Percentiles rank a stretch among this genome's conserved stretches.
Conservation (phyloP, 2,797 vertebrate genomes). For the Alectoris magna region DNA sequence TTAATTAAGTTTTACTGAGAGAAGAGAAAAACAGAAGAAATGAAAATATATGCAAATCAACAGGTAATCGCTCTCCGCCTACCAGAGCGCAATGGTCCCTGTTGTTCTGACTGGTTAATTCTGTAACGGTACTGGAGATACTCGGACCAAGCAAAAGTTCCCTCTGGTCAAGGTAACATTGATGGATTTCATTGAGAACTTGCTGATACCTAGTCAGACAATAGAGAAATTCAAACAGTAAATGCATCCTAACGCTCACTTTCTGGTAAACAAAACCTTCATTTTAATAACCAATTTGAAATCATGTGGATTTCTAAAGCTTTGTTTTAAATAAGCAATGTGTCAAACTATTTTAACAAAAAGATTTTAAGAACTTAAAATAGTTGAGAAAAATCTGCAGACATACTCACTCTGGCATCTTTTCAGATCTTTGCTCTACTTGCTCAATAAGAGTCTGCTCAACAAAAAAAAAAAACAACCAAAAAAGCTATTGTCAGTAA, state of each 20-base stretch:
- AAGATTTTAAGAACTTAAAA: neutral
- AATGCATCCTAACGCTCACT: neutral
- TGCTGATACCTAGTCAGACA: slow-evolving; percentile 89
- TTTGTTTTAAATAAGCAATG: neutral
- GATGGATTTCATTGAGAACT: slow-evolving; percentile 93
- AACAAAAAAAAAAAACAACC: slow-evolving; percentile 8
- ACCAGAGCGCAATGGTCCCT: slow-evolving; percentile 99
- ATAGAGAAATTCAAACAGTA: neutral
- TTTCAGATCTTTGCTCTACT: slow-evolving; percentile 92
- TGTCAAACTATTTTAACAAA: neutral
- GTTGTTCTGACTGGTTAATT: slow-evolving; percentile 94
- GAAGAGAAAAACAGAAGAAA: neutral
- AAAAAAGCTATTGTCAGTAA: neutral
- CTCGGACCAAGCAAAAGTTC: slow-evolving; percentile 92
- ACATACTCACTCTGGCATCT: slow-evolving; percentile 93
- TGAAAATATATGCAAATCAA: neutral
- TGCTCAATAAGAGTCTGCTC: slow-evolving; percentile 94
- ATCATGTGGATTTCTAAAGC: neutral
- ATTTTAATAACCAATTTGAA: neutral
- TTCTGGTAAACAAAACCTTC: neutral
- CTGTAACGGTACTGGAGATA: slow-evolving; percentile 94
- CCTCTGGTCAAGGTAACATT: slow-evolving; percentile 95
- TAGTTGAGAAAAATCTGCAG: neutral
- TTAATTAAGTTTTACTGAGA: neutral
- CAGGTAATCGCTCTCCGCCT: slow-evolving; percentile 3